Evolutionary conservation across 2,888 invertebrate species (phyloP), one percentile per base, ranked within the genome.

Genomic region (Aplocera efformata): DNA sequence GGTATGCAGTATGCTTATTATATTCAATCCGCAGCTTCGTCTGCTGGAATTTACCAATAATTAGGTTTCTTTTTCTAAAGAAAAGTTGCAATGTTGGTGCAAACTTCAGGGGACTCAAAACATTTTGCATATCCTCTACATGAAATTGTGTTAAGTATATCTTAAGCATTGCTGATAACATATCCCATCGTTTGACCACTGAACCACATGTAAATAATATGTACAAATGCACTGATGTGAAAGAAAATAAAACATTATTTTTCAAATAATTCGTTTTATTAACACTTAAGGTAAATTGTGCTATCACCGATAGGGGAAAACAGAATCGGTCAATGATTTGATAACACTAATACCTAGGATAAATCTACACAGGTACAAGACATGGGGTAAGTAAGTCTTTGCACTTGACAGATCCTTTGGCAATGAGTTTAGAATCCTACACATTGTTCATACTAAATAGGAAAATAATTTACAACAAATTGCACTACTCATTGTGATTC

Each of bases 211-310:
- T 65, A 68, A 58, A 64, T 67, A 63, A 37, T 25, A 8, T 72
- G 68, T 74, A 72, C 70, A 73, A 72, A 51, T 57, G 54, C 60
- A 63, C 61, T 47, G 44, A 49, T 52, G 39, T 50, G 39, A 69
- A 77, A 80, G 68, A 58, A 76, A 82, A 77, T 67, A 73, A 67
- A n/a, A 68, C 58, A 67, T 69, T 72, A 70, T 76, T 79, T 81
- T 84, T 70, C 60, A 74, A 79, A 71, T 67, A 73, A 72, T 67
- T 56, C 39, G 51, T 56, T 82, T 82, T 83, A 77, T 79, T 78
- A 72, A 68, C 69, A 65, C 72, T 76, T 79, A 79, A 60, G 70
- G 70, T 65, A 69, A 70, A 67, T 67, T 71, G 75, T 73, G 77
- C 80, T 66, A 60, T 50, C 50, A 64, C 67, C 67, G 70, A 78